Base-by-base conservation (phyloP, 2,888 invertebrate species). In the Unio delphinus region DNA sequence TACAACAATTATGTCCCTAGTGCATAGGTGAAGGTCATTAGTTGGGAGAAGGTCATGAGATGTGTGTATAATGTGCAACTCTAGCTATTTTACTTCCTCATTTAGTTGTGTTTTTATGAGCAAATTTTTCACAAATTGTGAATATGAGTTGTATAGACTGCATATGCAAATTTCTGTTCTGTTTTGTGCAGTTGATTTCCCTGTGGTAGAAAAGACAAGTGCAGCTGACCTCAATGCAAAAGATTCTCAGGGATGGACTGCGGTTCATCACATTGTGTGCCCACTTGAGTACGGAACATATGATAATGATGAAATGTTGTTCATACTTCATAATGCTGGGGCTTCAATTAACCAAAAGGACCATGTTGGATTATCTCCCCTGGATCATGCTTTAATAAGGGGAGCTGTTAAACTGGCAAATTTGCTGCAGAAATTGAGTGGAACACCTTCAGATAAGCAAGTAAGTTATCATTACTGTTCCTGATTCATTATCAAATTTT, bases 191-290 rank as follows among this genome's bases (percentile, higher is more conserved):
- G 76, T 79, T 55, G 79, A 79, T 55, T 78, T 75, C 65, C 67
- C 66, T 23, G 73, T 70, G 7, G 77, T 86, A 17, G 80, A 79
- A 67, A 85, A 86, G 72, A 88, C 83, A 5, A 89, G 87, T 67
- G 61, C 77, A n/a, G 83, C 89, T 4, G 80, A 88, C 66, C 65
- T 90, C 45, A 78, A 81, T 18, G 79, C 76, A 6, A 72, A 71
- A 61, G 91, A 91, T 78, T 75, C 73, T 28, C 80, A 87, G 66
- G 90, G 90, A 34, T 87, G 87, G 85, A 89, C 89, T 3, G 88
- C 87, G 2, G 70, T 90, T 23, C 90, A 90, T 73, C 87, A 90
- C 73, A 81, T 90, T 26, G 88, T 90, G 55, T 83, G 79, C 56
- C 89, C 91, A 2, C 76, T 90, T 5, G 83, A 84, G 1, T 83